Conservation (phyloP, 2,888 invertebrate genomes). For the Hydraecia micacea region DNA sequence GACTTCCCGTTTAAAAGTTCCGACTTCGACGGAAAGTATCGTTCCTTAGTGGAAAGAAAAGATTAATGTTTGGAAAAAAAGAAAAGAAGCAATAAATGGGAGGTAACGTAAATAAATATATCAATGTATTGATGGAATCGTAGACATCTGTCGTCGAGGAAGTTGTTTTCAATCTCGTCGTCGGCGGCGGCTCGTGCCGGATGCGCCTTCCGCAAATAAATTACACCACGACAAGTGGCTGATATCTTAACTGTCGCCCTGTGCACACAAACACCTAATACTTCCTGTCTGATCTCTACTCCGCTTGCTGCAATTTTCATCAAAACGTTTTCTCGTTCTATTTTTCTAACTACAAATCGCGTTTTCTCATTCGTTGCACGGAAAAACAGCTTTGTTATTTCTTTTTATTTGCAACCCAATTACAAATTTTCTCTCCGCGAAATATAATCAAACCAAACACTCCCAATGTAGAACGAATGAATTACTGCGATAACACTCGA, state of each 20-base stretch:
- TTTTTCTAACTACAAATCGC: neutral
- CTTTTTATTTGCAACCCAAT: conserved; percentile 33
- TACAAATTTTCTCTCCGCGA: conserved; percentile 24
- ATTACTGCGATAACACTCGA: conserved; percentile 57
- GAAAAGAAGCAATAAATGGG: conserved; percentile 51
- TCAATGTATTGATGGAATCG: conserved; percentile 57
- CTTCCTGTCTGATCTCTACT: neutral
- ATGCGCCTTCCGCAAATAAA: conserved; percentile 65
- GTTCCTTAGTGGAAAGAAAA: conserved; percentile 58
- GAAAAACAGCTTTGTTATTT: conserved; percentile 16
- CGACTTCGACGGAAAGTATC: conserved; percentile 44
- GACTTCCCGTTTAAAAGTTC: conserved; percentile 56
- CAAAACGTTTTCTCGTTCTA: neutral
- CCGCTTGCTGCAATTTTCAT: conserved; percentile 10
- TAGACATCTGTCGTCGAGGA: conserved; percentile 63
- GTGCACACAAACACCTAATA: conserved; percentile 14
- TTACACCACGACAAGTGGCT: conserved; percentile 45
- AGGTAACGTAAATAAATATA: conserved; percentile 58
- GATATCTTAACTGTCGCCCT: conserved; percentile 34
- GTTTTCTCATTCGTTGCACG: conserved; percentile 8
- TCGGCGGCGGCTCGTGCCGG: conserved; percentile 50
- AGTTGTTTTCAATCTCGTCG: conserved; percentile 65
- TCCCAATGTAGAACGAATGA: conserved; percentile 49
- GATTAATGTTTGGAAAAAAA: conserved; percentile 53
- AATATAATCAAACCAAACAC: conserved; percentile 63